Evolutionary conservation across 1,140 invertebrate species (phyloP), one percentile per base, ranked within the genome.

Genomic region (Drosophila teissieri): DNA sequence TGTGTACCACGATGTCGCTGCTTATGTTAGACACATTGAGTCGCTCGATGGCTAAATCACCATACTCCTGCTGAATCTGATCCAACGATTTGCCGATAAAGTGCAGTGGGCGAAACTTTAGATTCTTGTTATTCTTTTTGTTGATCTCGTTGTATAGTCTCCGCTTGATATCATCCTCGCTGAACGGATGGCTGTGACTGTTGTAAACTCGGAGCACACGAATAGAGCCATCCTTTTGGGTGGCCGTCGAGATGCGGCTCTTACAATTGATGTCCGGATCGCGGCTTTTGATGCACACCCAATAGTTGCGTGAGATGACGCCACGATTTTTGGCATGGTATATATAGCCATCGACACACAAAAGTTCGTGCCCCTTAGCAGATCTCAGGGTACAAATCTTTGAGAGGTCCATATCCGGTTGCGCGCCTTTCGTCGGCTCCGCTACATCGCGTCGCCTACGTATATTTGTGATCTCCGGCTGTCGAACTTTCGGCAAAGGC

Each of bases 341-440:
- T 22, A 91, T 91, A 46, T 80, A 91, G 17, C 90, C 90, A 61
- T 91, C 90, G 3, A 91, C 86, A 19, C 90, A 91, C 8, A 91
- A 63, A 55, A 91, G 78, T 54, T 91, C 90, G 19, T 79, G 77
- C 17, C 90, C 90, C 36, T 91, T 91, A 19, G 90, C 90, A 17
- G 90, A 91, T 10, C 90, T 86, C 6, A 91, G 54, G 3, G 76
- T 91, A 37, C 90, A 91, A 34, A 89, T 89, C 63, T 91, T 91
- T 2, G 80, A 89, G 2, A 90, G 51, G 67, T 91, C 82, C 84
- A 91, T 91, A 40, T 91, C 90, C 3, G 78, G 53, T 8, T 54
- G 51, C 6, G 42, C 15, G 3, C 48, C 8, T 22, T 67, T 57
- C 0, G 22, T 4, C 15, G 57, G 39, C 36, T 40, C 60, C 2